Evolutionary conservation across 2,113 vertebrate species (phyloP), one percentile per base, ranked within the genome.

Genomic region (Gila orcuttii): DNA sequence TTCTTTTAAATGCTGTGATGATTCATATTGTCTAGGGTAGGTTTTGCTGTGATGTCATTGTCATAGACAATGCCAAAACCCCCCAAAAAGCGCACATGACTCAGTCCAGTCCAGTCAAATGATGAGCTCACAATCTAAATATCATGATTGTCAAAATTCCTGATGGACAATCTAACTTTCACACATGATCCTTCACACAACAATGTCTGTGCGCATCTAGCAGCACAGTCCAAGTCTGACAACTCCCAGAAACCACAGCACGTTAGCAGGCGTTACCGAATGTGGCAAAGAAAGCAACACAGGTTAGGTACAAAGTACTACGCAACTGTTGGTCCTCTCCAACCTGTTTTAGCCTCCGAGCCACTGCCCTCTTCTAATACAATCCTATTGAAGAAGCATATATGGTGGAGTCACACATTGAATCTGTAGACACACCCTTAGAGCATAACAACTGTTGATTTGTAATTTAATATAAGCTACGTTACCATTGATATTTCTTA

Each of bases 381-480:
- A 31, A 52, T 74, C n/a, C 1, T 23, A 62, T 2, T 25, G 9
- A 64, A 45, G 28, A 39, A 13, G 60, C n/a, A 85, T 85, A 42
- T 64, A 55, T 85, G 52, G 28, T 78, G 52, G 73, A 68, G 71
- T 55, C n/a, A 25, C 64, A 39, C 19, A 6, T 45, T 31, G 25
- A 55, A 73, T 36, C 66, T 25, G 2, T 17, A 42, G 68, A 55
- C 85, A 86, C 85, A 81, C 85, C 87, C 85, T 55, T 82, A 66
- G 10, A 80, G 25, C n/a, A 31, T 25, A 66, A 31, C 59, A 45
- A 42, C 3, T 19, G 36, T 6, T 8, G 36, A 64, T 31, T 80
- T 47, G 39, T 64, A 66, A 28, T n/a, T n/a, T n/a, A n/a, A 47
- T 47, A 3, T 31, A 15, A 79, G 6, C 13, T 4, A 19, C 6